A percentile compares a stretch with the other conserved stretches of the same genome.
Conservation (phyloP, 2,113 vertebrate genomes). For the Bos javanicus region DNA sequence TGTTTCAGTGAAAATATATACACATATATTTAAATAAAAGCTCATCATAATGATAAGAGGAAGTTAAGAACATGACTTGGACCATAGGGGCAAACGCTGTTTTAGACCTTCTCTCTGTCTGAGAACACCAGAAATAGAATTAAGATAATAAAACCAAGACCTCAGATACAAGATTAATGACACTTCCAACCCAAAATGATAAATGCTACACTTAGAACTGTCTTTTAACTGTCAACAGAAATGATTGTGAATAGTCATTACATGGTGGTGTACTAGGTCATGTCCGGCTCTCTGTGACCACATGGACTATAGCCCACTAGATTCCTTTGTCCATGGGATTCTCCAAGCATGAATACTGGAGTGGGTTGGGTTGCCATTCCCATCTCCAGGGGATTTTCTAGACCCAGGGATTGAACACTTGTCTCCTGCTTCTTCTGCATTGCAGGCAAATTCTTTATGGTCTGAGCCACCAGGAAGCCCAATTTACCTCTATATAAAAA, state of each 20-base stretch:
- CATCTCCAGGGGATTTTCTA: neutral
- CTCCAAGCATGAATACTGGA: neutral
- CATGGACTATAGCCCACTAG: neutral
- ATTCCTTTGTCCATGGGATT: neutral
- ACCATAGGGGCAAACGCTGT: neutral
- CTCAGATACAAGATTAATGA: neutral
- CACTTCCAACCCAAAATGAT: neutral
- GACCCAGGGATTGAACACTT: neutral
- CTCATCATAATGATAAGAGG: neutral
- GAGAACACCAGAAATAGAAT: neutral
- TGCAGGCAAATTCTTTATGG: neutral
- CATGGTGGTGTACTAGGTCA: neutral
- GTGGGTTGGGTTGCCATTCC: neutral
- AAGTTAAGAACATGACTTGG: neutral
- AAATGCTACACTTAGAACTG: neutral
- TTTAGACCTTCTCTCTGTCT: neutral
- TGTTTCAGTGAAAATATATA: neutral
- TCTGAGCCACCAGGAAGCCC: neutral
- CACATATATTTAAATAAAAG: neutral
- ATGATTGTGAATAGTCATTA: neutral
- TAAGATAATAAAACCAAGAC: neutral
- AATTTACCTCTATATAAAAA: neutral
- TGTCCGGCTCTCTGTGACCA: neutral
- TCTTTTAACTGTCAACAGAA: neutral
- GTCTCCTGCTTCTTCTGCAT: neutral